Conservation (phyloP, 2,797 vertebrate genomes). For the Choloepus didactylus region DNA sequence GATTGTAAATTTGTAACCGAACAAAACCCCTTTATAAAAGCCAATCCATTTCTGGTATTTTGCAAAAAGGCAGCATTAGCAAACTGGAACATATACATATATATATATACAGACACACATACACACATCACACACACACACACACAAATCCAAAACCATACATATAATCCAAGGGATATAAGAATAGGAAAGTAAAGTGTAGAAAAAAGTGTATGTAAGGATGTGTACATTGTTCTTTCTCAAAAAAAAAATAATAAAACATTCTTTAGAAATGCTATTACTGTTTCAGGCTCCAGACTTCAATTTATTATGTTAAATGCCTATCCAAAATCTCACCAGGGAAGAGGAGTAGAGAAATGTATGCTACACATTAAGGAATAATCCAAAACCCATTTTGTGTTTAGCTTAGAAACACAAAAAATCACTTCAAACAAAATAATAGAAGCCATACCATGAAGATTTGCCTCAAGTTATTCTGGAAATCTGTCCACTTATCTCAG, state of each 20-base stretch:
- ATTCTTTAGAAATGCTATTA: background rate
- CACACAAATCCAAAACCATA: background rate
- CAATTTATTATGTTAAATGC: background rate
- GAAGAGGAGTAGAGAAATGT: background rate
- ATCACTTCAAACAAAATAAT: conserved; percentile 55
- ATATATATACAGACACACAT: too few species aligned
- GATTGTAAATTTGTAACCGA: too few species aligned
- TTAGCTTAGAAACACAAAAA: conserved; percentile 48
- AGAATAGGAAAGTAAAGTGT: background rate
- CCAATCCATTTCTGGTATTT: too few species aligned
- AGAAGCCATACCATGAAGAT: background rate
- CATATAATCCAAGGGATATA: background rate
- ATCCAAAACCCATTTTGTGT: background rate
- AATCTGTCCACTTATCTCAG: background rate
- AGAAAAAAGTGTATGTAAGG: background rate
- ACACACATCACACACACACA: background rate
- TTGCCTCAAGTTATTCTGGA: background rate
- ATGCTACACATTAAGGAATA: background rate
- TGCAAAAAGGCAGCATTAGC: too few species aligned
- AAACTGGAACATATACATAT: too few species aligned
- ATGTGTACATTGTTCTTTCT: background rate
- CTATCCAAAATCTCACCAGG: background rate
- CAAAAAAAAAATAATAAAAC: background rate
- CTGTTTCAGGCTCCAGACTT: background rate
- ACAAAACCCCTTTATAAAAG: too few species aligned